Conservation (phyloP, 2,888 invertebrate species). For the Diabrotica balteata region DNA sequence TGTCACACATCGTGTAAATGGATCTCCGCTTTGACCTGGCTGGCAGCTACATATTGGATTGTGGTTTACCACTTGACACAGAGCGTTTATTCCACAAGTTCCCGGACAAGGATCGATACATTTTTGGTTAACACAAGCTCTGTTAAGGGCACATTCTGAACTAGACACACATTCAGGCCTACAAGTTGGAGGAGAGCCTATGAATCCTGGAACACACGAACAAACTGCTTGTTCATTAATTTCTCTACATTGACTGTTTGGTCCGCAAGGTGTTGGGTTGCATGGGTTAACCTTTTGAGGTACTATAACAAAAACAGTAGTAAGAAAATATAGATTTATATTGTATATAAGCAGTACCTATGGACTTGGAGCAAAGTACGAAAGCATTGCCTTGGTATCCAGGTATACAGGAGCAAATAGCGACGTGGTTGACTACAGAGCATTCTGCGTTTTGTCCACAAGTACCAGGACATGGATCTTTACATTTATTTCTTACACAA, state of each 20-base stretch:
- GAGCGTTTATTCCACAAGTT: constrained; percentile 64
- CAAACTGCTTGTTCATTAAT: constrained; percentile 65
- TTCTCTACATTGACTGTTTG: constrained; percentile 65
- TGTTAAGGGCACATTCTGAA: constrained; percentile 64
- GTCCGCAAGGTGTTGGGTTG: constrained; percentile 65
- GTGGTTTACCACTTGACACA: constrained; percentile 67
- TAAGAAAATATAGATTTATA: too few relatives aligned
- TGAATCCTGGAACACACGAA: constrained; percentile 65
- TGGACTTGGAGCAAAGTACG: constrained; percentile 66
- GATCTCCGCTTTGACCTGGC: constrained; percentile 66
- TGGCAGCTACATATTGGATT: constrained; percentile 67
- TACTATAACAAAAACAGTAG: constrained; percentile 31
- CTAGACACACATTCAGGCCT: constrained; percentile 68
- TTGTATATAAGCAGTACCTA: constrained; percentile 46
- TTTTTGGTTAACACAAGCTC: constrained; percentile 68
- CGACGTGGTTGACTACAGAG: constrained; percentile 77
- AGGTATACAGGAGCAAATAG: constrained; percentile 68
- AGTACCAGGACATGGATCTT: constrained; percentile 76
- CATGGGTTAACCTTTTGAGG: constrained; percentile 56
- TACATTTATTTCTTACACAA: constrained; percentile 75
- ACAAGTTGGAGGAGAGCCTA: constrained; percentile 67
- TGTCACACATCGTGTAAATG: constrained; percentile 71
- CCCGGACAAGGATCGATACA: constrained; percentile 69
- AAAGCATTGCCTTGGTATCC: constrained; percentile 76
- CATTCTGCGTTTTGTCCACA: constrained; percentile 77